These are phyloP conservation scores for Notocelia uddmanniana DNA, from an alignment of 2,888 invertebrate species.

Conservation along the genomic window DNA sequence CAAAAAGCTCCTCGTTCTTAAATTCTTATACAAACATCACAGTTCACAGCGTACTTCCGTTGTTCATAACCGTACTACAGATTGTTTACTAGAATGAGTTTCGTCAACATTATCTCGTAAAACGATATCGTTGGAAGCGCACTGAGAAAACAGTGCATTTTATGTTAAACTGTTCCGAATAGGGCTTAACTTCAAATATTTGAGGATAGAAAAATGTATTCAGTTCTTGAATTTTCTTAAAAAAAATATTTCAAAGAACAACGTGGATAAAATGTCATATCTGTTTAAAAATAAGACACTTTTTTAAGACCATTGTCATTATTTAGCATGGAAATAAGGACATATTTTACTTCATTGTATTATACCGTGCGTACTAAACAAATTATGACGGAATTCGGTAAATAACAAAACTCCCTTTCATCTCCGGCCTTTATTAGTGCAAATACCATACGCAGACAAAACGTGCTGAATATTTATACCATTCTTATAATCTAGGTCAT, in stretches of 20 bases:
- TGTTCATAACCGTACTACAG: conserved; percentile 30
- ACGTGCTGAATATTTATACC: conserved; percentile 43
- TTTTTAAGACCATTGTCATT: not conserved
- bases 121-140: conserved; percentile 22
- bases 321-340: not conserved
- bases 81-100: conserved; percentile 27
- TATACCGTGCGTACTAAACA: not conserved
- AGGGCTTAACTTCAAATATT: not conserved
- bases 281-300: too few relatives aligned
- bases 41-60: not conserved
- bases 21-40: conserved; percentile 28
- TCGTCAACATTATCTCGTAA: conserved; percentile 22
- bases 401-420: conserved; percentile 10
- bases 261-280: too few relatives aligned
- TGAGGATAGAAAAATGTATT: not conserved
- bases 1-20: conserved; percentile 17
- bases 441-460: conserved; percentile 30
- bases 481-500: conserved; percentile 19
- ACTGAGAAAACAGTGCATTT: conserved; percentile 14
- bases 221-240: not conserved
- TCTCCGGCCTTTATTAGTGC: conserved; percentile 30
- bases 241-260: too few relatives aligned
- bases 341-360: not conserved
- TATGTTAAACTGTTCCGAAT: not conserved
- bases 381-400: not conserved